phyloP scores from a whole-genome alignment of 1,140 invertebrate genomes.

The Anastrepha obliqua region DNA sequence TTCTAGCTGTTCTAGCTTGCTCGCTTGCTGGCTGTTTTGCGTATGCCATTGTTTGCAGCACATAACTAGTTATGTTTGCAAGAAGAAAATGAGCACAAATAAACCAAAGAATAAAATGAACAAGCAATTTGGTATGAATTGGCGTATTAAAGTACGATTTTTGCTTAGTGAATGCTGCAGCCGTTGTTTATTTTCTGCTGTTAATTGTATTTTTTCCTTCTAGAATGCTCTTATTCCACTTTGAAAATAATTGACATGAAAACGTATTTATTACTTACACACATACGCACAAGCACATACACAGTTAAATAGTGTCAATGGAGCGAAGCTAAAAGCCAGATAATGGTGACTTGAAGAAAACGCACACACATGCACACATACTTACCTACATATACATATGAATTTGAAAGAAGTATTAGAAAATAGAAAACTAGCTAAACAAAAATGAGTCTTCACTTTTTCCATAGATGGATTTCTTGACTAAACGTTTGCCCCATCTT shows the following conservation, averaged over 20 bases:
- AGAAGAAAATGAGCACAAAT: not conserved
- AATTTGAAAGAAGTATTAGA: too few relatives aligned
- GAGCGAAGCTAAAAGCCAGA: too few relatives aligned
- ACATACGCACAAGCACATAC: not conserved
- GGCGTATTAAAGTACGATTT: not conserved
- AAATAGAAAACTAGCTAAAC: not conserved
- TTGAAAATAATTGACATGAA: slow-evolving; percentile 33
- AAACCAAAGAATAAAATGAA: not conserved
- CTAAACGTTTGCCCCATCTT: not conserved
- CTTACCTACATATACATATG: too few relatives aligned
- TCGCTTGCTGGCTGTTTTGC: not conserved
- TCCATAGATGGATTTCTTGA: not conserved
- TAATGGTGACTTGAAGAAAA: too few relatives aligned
- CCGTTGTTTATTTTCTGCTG: not conserved
- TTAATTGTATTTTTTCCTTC: not conserved
- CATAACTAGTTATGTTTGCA: not conserved
- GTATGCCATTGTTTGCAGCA: not conserved
- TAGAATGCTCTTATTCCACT: slow-evolving; percentile 5
- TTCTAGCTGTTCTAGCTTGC: not conserved
- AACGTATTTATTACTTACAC: slow-evolving; percentile 21
- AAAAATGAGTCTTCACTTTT: slow-evolving; percentile 17
- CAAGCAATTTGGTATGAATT: slow-evolving; percentile 22
- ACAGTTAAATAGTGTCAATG: not conserved
- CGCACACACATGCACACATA: too few relatives aligned
- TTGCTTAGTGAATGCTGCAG: too few relatives aligned